Percentiles rank a stretch among this genome's conserved stretches.
These are phyloP conservation scores for Acrocephalus kingi DNA, from an alignment of 2,113 vertebrate genomes.

Conservation along the genomic window DNA sequence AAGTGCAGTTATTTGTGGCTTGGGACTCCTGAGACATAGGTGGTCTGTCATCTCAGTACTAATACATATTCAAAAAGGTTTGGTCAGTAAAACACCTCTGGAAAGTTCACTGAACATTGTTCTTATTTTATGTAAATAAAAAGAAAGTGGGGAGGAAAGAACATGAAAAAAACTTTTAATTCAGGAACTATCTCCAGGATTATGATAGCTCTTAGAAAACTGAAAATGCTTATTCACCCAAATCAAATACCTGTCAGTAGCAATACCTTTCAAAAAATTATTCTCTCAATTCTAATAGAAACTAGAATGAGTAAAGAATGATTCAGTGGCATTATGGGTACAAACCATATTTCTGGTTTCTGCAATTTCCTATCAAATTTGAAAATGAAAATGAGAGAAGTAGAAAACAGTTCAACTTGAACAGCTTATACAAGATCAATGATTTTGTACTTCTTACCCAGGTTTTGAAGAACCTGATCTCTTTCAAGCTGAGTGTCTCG, in stretches of 20 bases:
- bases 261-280: not conserved
- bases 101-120: not conserved
- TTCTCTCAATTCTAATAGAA: not conserved
- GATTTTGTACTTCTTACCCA: conserved; percentile 78
- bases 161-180: not conserved
- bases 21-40: not conserved
- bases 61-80: not conserved
- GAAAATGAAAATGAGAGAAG: not conserved
- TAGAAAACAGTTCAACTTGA: not conserved
- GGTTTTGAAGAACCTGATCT: conserved; percentile 95
- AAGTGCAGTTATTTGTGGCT: not conserved
- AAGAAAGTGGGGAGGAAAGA: not conserved
- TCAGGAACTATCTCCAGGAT: not conserved
- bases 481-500: conserved; percentile 95
- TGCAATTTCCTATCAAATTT: not conserved
- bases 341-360: not conserved
- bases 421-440: not conserved
- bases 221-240: not conserved
- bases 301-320: not conserved
- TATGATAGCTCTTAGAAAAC: not conserved
- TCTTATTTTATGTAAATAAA: not conserved
- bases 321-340: not conserved
- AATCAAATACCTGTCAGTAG: not conserved
- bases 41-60: not conserved
- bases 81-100: not conserved